Base-by-base conservation (phyloP, 1,140 invertebrate species). In the Centruroides sculpturatus region DNA sequence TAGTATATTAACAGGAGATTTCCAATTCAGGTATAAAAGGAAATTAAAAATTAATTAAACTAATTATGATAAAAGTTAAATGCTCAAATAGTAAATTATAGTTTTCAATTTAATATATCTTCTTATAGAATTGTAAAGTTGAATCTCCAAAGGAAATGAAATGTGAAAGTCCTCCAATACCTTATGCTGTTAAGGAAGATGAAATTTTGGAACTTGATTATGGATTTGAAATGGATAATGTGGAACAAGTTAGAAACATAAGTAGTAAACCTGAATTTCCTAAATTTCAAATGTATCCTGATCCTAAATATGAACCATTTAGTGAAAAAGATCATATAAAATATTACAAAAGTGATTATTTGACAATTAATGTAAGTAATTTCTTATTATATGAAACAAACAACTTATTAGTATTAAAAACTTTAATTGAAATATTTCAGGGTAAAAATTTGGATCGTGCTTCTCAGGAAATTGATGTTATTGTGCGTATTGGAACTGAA, bases 201-300 rank as follows among this genome's bases (percentile, higher is more conserved):
- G 60, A 54, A 6, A 47, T 41, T 36, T 70, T 87, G 47, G 73
- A 80, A 57, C 77, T 97, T 56, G 85, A 92, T 70, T 97, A 92
- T 74, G 94, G 94, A 12, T 97, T 98, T 72, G 78, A 85, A 62
- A 93, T 98, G 89, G 93, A 98, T 73, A 88, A 92, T 71, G 93
- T 98, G 0, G 80, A 60, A 79, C 61, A 82, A 35, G 86, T 95
- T 8, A 83, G 85, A 69, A 92, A 95, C 76, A 75, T 95, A 8
- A 85, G 86, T 6, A 75, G 66, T 56, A 35, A 67, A 59, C 49
- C 62, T 41, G 73, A 73, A 60, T 79, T 81, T 66, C 78, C 81
- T 53, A 76, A 81, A 47, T 95, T 97, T 70, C 76, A 86, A 6
- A 79, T 97, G 13, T 97, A 86, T 74, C 92, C 92, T 5, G 90